phyloP scores from a whole-genome alignment of 2,797 vertebrate species.

The Threskiornis aethiopicus region DNA sequence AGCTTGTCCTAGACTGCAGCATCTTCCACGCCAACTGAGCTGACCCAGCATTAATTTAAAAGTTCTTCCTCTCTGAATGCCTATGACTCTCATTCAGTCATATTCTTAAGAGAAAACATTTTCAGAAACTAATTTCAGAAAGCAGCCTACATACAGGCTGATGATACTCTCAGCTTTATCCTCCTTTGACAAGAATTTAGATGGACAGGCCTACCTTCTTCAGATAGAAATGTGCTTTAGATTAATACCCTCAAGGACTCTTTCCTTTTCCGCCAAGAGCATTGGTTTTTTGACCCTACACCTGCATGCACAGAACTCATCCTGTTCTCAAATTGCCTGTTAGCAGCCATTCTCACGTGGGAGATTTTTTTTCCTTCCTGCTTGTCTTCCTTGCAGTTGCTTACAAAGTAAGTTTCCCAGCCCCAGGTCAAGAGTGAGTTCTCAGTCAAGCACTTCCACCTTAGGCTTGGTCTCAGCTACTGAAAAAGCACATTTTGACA shows the following conservation, averaged over 20 bases:
- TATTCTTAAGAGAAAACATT: neutral
- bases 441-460: neutral
- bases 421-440: neutral
- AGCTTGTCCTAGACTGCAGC: neutral
- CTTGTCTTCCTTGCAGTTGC: neutral
- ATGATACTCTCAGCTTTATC: neutral
- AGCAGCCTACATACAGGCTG: neutral
- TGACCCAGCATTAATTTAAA: neutral
- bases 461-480: neutral
- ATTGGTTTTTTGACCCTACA: neutral
- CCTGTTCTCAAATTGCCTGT: neutral
- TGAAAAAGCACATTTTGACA: neutral
- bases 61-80: neutral
- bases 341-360: neutral
- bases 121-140: neutral
- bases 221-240: neutral
- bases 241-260: neutral
- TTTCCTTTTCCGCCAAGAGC: neutral
- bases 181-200: neutral
- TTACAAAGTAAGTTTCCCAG: neutral
- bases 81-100: neutral
- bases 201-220: neutral
- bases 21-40: neutral
- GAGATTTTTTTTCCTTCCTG: neutral
- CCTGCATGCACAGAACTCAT: neutral